Evolutionary conservation across 2,888 invertebrate species (phyloP), one percentile per base, ranked within the genome.

Genomic region (Calliphora vomitoria): DNA sequence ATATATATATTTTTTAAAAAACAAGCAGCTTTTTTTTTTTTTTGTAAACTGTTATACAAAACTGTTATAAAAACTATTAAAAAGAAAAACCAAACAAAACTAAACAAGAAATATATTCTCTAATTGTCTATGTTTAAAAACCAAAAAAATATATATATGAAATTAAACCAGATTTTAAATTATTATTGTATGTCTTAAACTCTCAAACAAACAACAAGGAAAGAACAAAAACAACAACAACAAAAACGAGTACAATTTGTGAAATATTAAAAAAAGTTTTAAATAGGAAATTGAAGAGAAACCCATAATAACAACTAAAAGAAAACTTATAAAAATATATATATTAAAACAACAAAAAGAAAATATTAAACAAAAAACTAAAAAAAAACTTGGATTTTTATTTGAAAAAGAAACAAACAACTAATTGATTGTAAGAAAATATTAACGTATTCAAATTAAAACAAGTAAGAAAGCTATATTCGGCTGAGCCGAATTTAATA

Each of bases 41-140:
- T 38, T 66, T 69, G 18, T 69, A 76, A 79, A 78, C 41, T 84
- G 66, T 72, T 84, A 72, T 55, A 64, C 41, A 25, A 66, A 76
- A 66, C 47, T 50, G 50, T 64, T 62, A 50, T 64, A 38, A 25
- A 47, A 47, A 31, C n/a, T 74, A 44, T 15, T 15, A 47, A 68
- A 55, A 60, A n/a, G 31, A 15, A 81, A 58, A 66, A 18, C 35
- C 44, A 11, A 38, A 55, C 41, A n/a, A 25, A 25, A 25, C 2
- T 25, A 71, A 53, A 66, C 44, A 47, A 6, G 31, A 35, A 41
- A 13, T 50, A 53, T 62, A 13, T 41, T 25, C 78, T 66, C 35
- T 53, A 74, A 71, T 69, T 58, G 60, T 82, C 60, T 76, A 82
- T 76, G 25, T 66, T 75, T 68, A 58, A 25, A 25, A 25, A 1